These are phyloP conservation scores for Scrobipalpa costella DNA, from an alignment of 2,888 invertebrate species.

Conservation along the genomic window DNA sequence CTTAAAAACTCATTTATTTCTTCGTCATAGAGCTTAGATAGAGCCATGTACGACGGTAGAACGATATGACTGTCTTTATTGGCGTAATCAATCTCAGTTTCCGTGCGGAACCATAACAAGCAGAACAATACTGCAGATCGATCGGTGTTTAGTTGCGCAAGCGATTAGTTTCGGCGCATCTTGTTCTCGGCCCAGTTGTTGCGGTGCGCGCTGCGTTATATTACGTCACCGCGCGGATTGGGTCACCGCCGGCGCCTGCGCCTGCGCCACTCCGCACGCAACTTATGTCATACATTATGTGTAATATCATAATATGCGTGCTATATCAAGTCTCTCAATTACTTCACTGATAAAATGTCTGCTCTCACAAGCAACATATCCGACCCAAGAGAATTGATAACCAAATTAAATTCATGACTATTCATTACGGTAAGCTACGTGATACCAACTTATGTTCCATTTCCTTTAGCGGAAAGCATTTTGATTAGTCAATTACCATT, in stretches of 20 bases:
- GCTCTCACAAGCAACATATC: background rate
- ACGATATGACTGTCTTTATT: background rate
- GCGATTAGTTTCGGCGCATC: slow-evolving; percentile 67
- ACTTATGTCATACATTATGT: slow-evolving; percentile 67
- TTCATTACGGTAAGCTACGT: too few relatives aligned
- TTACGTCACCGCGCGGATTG: slow-evolving; percentile 62
- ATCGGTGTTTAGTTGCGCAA: slow-evolving; percentile 52
- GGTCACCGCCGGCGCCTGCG: slow-evolving; percentile 59
- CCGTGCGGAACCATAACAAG: slow-evolving; percentile 1
- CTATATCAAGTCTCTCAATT: slow-evolving; percentile 14
- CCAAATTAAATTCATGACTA: too few relatives aligned
- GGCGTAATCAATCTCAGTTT: background rate
- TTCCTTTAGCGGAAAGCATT: background rate
- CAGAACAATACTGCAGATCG: slow-evolving; percentile 15
- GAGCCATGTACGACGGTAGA: background rate
- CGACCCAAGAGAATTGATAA: background rate
- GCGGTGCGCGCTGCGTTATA: slow-evolving; percentile 41
- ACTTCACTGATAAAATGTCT: slow-evolving; percentile 6
- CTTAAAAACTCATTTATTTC: too few relatives aligned
- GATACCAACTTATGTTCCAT: background rate
- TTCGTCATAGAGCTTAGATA: background rate
- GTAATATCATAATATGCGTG: slow-evolving; percentile 50
- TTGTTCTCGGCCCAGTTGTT: slow-evolving; percentile 69
- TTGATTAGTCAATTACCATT: slow-evolving; percentile 22
- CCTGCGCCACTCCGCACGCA: slow-evolving; percentile 52